These are phyloP conservation scores for Tiliacea citrago DNA, from an alignment of 2,888 invertebrate species.

Conservation along the genomic window DNA sequence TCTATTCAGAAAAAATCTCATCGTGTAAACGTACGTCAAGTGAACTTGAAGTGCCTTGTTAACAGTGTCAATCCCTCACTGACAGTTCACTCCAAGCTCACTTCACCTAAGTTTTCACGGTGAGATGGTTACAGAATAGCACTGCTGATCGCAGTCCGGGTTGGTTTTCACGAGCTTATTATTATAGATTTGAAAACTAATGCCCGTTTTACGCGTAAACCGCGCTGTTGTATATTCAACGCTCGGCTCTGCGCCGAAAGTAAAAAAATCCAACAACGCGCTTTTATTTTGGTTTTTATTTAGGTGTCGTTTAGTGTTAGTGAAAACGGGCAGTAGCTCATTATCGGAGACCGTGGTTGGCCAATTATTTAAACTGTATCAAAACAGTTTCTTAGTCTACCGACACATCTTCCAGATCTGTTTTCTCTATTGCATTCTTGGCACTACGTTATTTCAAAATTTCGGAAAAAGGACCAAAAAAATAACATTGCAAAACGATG, in stretches of 20 bases:
- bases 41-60: too few relatives aligned
- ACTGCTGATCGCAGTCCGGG: too few relatives aligned
- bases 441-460: neutral
- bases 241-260: neutral
- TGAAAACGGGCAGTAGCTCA: neutral
- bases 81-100: too few relatives aligned
- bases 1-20: too few relatives aligned
- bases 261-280: neutral
- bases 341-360: neutral
- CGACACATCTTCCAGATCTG: too few relatives aligned
- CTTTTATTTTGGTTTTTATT: too few relatives aligned
- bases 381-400: neutral
- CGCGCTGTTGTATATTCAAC: neutral
- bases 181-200: neutral
- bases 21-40: too few relatives aligned
- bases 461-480: neutral
- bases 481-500: constrained; percentile 13
- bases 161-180: too few relatives aligned
- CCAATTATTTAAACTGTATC: neutral
- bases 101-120: too few relatives aligned
- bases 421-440: neutral
- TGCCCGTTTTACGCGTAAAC: neutral
- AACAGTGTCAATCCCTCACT: too few relatives aligned
- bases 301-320: neutral
- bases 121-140: too few relatives aligned